Evolutionary conservation across 2,888 invertebrate genomes (phyloP), one percentile per base, ranked within the genome.

Genomic region (Ditula angustiorana): DNA sequence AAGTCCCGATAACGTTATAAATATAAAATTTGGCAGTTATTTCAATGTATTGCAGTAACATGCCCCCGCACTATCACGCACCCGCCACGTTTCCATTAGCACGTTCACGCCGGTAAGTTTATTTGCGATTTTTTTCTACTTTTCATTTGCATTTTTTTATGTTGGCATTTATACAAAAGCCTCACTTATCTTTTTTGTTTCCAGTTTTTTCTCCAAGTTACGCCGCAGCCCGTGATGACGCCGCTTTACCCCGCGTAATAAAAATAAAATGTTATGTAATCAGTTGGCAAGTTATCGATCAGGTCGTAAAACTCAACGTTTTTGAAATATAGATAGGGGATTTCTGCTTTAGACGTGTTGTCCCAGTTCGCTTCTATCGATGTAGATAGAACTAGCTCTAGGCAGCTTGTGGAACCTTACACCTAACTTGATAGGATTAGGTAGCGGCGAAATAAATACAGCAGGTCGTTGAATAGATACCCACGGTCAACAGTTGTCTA

Each of bases 191-290:
- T 26, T 56, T 47, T 61, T 24, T 74, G 66, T 61, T 74, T 85
- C 69, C 91, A 92, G 92, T 73, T 90, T 92, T 80, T 91, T 92
- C 87, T 85, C 90, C 72, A 92, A 90, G 79, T 79, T 92, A 71
- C 88, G 91, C 70, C 90, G 92, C 74, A 90, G 83, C 73, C 87
- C 76, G 49, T 90, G 86, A 91, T 10, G 56, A 23, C 10, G 55
- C 26, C 62, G 33, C 44, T 46, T 33, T 35, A 44, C 52, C 37
- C 30, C 33, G 10, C 44, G 53, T 19, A 61, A 46, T 4, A 7
- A 26, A 16, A n/a, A 16, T 26, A 52, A 44, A 16, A 33, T 16
- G 41, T 46, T 57, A 55, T 26, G 19, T 13, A 26, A 26, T 16
- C 55, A 16, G 33, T 23, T 37, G 50, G 46, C 46, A 21, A 26